Evolutionary conservation across 2,113 vertebrate species (phyloP).

Genomic region (human): GRCh38 chr6:145124001-145124500

Average conservation of each 20-base stretch:
- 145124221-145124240: neutral
- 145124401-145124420: too few species aligned
- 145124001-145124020: neutral
- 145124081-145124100: neutral
- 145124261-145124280: neutral
- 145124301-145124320: neutral
- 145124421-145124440: neutral
- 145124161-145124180: neutral
- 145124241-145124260: neutral
- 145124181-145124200: neutral
- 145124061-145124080: neutral
- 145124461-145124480: neutral
- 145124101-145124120: neutral
- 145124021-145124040: neutral
- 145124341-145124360: neutral
- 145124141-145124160: neutral
- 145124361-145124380: neutral
- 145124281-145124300: neutral
- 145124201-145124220: neutral
- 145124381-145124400: neutral
- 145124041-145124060: neutral
- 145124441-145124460: neutral
- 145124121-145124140: neutral
- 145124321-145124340: neutral
- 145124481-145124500: neutral